These are phyloP conservation scores for Orius laevigatus DNA, from an alignment of 1,140 invertebrate genomes.

Conservation along the genomic window DNA sequence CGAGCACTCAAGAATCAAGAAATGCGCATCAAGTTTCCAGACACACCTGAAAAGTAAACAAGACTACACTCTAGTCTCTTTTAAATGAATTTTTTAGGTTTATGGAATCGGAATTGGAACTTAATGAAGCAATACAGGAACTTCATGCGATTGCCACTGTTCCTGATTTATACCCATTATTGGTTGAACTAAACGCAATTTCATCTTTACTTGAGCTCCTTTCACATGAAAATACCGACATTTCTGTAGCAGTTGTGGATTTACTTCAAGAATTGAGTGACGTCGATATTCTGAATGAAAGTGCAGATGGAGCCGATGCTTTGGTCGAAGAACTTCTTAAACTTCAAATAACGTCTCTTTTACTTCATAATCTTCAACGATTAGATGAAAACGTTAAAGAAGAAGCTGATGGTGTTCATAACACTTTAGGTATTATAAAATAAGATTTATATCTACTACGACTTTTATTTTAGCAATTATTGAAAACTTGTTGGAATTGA, in stretches of 20 bases:
- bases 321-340: slow-evolving; percentile 65
- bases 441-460: not conserved
- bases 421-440: slow-evolving; percentile 58
- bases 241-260: slow-evolving; percentile 66
- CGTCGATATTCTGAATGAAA: slow-evolving; percentile 87
- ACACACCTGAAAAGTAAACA: slow-evolving; percentile 77
- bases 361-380: slow-evolving; percentile 85
- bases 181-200: slow-evolving; percentile 78
- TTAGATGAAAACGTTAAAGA: slow-evolving; percentile 89
- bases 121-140: slow-evolving; percentile 84
- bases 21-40: slow-evolving; percentile 96
- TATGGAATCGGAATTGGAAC: slow-evolving; percentile 96
- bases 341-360: slow-evolving; percentile 76
- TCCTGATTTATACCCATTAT: slow-evolving; percentile 82
- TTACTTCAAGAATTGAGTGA: slow-evolving; percentile 83
- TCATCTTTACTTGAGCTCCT: slow-evolving; percentile 84
- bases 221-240: slow-evolving; percentile 93
- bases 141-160: slow-evolving; percentile 88
- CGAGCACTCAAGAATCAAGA: slow-evolving; percentile 88
- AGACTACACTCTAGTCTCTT: not conserved
- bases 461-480: slow-evolving; percentile 46
- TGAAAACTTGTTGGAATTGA: slow-evolving; percentile 85
- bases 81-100: slow-evolving; percentile 41
- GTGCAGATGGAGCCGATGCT: slow-evolving; percentile 59
- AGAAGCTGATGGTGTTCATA: slow-evolving; percentile 91